Evolutionary conservation across 1,140 invertebrate species (phyloP), one percentile per base, ranked within the genome.

Genomic region (Drosophila orosa): DNA sequence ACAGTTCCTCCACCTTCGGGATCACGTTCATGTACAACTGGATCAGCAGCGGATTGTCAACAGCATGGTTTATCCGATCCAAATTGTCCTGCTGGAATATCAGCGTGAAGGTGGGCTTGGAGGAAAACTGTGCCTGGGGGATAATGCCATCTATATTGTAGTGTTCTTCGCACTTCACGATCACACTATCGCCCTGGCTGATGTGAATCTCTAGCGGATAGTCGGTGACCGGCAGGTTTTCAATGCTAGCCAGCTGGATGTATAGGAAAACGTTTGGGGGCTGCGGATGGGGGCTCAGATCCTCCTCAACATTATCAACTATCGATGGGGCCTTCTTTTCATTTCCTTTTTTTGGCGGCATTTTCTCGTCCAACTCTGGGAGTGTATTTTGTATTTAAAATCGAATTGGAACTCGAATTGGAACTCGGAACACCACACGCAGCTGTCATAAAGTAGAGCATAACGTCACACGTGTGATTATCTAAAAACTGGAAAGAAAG

Each of bases 11-110:
- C 7, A 5, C 17, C 12, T 2, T 4, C n/a, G 60, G 35, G 9
- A 33, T 33, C 8, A 59, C 29, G 8, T 63, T 59, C 77, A 89
- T 63, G 15, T 69, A 90, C 0, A 90, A 44, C 19, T 69, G 55
- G 9, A 90, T 59, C 3, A 90, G 19, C n/a, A 90, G 40, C 0
- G 87, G 87, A 87, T 90, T 81, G 35, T 90, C 74, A 8, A 57
- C 72, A 7, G 84, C 74, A 29, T 83, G 65, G 59, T 90, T 90
- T 13, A 87, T 72, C 13, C 80, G 57, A 40, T 90, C 87, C 22
- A 90, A 47, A 29, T 80, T 83, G 48, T 90, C 86, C 58, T 90
- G 86, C 40, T 80, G 72, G 24, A 90, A 68, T 29, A 90, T 74
- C 15, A 90, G 33, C 13, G 87, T 90, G 27, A 59, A 90, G 10